Conservation (phyloP, 2,888 invertebrate species). For the Acrobasis suavella region DNA sequence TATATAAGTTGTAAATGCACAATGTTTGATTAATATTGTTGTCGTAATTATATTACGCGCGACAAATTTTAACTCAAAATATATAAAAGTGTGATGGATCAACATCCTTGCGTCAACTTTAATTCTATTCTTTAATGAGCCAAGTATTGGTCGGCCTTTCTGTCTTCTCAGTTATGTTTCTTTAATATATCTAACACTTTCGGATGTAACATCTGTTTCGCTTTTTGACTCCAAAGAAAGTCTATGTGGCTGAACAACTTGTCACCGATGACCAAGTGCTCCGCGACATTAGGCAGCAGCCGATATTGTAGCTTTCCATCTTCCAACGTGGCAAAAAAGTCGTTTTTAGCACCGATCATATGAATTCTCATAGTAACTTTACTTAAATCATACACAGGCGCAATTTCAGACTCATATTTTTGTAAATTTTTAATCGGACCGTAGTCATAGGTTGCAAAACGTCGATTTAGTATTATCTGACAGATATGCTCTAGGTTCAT, state of each 20-base stretch:
- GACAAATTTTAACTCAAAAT: no score
- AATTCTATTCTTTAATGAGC: no score
- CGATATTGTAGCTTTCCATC: background rate
- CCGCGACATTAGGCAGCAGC: background rate
- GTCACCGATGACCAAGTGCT: background rate
- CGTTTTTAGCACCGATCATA: background rate
- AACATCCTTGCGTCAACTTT: no score
- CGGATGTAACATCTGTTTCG: background rate
- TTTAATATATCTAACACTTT: background rate
- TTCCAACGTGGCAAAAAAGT: background rate
- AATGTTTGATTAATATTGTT: no score
- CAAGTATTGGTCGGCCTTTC: no score
- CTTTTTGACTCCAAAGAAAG: background rate
- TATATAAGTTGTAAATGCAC: no score
- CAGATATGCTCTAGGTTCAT: slow-evolving; percentile 48
- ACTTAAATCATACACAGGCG: background rate
- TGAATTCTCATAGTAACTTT: background rate
- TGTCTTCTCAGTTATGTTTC: background rate
- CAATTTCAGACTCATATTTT: background rate
- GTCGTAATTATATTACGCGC: no score
- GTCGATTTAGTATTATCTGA: slow-evolving; percentile 39
- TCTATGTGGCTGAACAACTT: background rate
- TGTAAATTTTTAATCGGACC: slow-evolving; percentile 23
- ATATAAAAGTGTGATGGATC: no score
- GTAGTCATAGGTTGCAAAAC: slow-evolving; percentile 51